Evolutionary conservation across 2,888 invertebrate species (phyloP).

Genomic region (Agrilus biguttatus): DNA sequence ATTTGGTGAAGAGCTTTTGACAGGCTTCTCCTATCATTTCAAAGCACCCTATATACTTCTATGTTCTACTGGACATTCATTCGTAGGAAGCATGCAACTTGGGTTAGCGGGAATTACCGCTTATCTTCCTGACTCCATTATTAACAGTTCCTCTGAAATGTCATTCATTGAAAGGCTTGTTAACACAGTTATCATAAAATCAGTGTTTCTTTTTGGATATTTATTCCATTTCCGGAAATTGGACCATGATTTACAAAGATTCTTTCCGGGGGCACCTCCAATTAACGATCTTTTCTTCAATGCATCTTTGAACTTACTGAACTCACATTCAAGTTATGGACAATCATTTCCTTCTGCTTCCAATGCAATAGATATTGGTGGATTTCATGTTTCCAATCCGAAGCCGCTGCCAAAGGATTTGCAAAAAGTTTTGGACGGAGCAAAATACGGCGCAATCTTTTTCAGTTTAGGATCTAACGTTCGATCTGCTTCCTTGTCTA

Average conservation of each 20-base stretch:
- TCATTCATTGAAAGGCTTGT: not conserved
- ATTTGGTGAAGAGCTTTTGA: constrained; percentile 17
- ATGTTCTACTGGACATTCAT: constrained; percentile 14
- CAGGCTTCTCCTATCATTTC: constrained; percentile 21
- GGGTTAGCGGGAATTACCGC: constrained; percentile 22
- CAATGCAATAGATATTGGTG: constrained; percentile 16
- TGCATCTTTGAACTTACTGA: constrained; percentile 12
- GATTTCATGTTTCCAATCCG: constrained; percentile 10
- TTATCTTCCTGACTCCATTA: constrained; percentile 19
- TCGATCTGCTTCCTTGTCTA: constrained; percentile 5
- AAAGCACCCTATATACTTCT: constrained; percentile 22
- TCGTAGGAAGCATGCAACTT: constrained; percentile 13
- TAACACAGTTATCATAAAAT: not conserved
- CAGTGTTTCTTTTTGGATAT: not conserved
- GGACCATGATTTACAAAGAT: constrained; percentile 9
- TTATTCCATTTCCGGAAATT: constrained; percentile 5
- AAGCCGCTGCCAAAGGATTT: constrained; percentile 10
- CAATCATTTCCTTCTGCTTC: constrained; percentile 13
- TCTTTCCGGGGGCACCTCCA: constrained; percentile 11
- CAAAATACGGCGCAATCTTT: constrained; percentile 10
- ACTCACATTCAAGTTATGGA: constrained; percentile 13
- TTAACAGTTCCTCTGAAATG: constrained; percentile 9
- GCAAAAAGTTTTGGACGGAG: constrained; percentile 9
- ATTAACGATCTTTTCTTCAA: constrained; percentile 8
- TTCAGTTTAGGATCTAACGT: constrained; percentile 13